Percentiles rank a stretch among this genome's conserved stretches.
Conservation (phyloP, 1,140 invertebrate species). For the Scaptodrosophila lebanonensis region DNA sequence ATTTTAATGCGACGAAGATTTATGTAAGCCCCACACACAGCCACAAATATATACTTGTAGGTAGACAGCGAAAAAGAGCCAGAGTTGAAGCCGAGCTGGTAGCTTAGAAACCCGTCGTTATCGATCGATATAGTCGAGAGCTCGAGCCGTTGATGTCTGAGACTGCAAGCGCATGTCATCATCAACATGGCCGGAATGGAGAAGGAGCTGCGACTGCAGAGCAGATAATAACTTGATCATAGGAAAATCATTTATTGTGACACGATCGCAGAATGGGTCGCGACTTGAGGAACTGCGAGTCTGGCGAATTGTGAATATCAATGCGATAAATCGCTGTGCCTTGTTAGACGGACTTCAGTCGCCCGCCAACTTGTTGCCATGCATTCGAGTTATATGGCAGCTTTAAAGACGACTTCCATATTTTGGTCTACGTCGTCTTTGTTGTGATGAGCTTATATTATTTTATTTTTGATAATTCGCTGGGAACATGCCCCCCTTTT, state of each 20-base stretch:
- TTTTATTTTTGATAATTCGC: constrained; percentile 16
- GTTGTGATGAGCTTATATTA: constrained; percentile 21
- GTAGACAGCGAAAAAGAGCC: constrained; percentile 5
- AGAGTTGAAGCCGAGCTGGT: constrained; percentile 40
- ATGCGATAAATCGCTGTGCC: constrained; percentile 10
- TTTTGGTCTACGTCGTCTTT: constrained; percentile 3
- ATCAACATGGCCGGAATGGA: neutral
- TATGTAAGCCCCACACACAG: constrained; percentile 44
- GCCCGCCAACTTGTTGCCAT: constrained; percentile 18
- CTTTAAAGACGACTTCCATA: neutral
- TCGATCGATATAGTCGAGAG: constrained; percentile 51
- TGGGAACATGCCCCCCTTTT: constrained; percentile 6
- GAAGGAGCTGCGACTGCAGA: constrained; percentile 27
- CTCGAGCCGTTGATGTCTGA: neutral
- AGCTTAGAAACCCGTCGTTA: constrained; percentile 67
- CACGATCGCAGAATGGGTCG: constrained; percentile 48
- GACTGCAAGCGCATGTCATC: no score
- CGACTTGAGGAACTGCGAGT: constrained; percentile 7
- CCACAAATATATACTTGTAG: neutral
- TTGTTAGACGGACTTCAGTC: no score
- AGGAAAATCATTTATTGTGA: constrained; percentile 69
- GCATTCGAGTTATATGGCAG: constrained; percentile 2
- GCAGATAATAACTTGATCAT: constrained; percentile 64
- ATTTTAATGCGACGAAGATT: constrained; percentile 46
- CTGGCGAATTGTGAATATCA: constrained; percentile 22